Conservation (phyloP, 2,888 invertebrate species). For the Caenorhabditis drosophilae region DNA sequence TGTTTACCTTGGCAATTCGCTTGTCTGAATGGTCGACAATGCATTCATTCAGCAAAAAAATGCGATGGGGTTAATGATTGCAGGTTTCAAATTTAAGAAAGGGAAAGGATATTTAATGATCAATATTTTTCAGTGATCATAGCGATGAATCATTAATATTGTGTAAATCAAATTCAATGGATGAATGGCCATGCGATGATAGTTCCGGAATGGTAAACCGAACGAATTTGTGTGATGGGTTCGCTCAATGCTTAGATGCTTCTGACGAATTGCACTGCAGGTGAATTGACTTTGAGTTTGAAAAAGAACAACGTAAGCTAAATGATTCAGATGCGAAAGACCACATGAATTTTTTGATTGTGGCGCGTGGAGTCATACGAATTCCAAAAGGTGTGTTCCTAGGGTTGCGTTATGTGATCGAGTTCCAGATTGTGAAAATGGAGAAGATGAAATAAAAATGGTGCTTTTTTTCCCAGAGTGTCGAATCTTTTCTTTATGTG, state of each 20-base stretch:
- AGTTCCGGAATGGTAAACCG: background rate
- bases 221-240: conserved; percentile 5
- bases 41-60: conserved; percentile 11
- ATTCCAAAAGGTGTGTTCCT: background rate
- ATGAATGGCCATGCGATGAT: conserved; percentile 12
- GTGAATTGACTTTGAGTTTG: background rate
- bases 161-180: background rate
- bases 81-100: no score
- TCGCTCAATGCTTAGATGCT: conserved; percentile 5
- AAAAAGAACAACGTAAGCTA: background rate
- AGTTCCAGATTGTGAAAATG: conserved; percentile 2
- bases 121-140: conserved; percentile 6
- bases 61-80: conserved; percentile 13
- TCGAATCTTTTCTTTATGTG: background rate
- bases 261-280: conserved; percentile 12
- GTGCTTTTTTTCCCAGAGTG: background rate
- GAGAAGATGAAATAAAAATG: conserved; percentile 1
- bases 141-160: conserved; percentile 6
- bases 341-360: conserved; percentile 10
- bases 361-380: background rate
- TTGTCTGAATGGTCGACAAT: conserved; percentile 9
- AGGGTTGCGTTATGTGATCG: background rate
- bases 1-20: conserved; percentile 11
- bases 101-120: no score
- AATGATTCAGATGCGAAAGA: conserved; percentile 7